These are phyloP conservation scores for Tuberolachnus salignus DNA, from an alignment of 2,888 invertebrate species.

Conservation along the genomic window DNA sequence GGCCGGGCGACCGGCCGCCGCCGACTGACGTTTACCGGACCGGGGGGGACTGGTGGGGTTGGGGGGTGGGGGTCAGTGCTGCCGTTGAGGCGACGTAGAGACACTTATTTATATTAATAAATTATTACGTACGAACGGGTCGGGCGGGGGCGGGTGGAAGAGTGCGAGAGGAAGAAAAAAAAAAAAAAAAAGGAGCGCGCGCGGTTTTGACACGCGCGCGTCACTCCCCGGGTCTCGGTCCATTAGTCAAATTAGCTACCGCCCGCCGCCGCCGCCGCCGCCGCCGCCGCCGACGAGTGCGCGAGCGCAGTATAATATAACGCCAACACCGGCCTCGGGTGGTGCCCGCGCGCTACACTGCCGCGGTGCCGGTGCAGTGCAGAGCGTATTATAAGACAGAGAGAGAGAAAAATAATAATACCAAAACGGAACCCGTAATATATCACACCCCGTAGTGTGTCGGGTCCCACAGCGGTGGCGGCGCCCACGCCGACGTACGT, in stretches of 20 bases:
- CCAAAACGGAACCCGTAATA: slow-evolving; percentile 41
- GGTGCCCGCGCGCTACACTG: too few species aligned
- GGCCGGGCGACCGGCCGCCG: not conserved
- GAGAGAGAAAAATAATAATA: slow-evolving; percentile 27
- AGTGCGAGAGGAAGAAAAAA: not conserved
- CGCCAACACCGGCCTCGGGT: slow-evolving; percentile 53
- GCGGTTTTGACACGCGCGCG: slow-evolving; percentile 54
- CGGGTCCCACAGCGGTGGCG: slow-evolving; percentile 12
- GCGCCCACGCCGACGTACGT: slow-evolving; percentile 24
- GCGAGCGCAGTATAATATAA: not conserved
- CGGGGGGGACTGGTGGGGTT: not conserved
- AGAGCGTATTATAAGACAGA: too few species aligned
- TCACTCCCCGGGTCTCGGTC: slow-evolving; percentile 47
- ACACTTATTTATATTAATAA: too few species aligned
- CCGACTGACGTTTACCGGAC: too few species aligned
- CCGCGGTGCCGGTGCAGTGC: not conserved
- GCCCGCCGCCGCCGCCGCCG: slow-evolving; percentile 35
- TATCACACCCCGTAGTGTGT: slow-evolving; percentile 50
- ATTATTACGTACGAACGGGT: too few species aligned
- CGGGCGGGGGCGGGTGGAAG: too few species aligned
- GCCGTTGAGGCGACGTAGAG: too few species aligned
- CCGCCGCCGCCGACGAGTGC: not conserved
- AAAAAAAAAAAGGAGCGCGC: slow-evolving; percentile 30
- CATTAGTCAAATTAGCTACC: slow-evolving; percentile 57
- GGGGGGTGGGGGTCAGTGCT: not conserved